A percentile compares a stretch with the other conserved stretches of the same genome.
Conservation (phyloP, 2,113 vertebrate genomes). For the Myxocyprinus asiaticus region DNA sequence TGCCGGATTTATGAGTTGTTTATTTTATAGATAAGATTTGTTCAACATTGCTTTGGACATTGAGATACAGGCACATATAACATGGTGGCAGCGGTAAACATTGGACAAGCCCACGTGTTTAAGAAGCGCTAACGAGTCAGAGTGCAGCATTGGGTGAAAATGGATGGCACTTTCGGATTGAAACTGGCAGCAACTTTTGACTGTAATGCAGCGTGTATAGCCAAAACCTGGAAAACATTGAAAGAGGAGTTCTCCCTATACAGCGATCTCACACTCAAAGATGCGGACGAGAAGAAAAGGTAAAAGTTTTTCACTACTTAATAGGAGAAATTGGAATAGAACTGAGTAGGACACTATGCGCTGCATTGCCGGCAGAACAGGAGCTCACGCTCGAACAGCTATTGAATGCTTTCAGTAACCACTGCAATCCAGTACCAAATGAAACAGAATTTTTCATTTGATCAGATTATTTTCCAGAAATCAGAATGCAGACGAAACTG, state of each 20-base stretch:
- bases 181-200: slow-evolving; percentile 1
- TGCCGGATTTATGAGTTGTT: too few species aligned
- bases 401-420: neutral
- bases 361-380: neutral
- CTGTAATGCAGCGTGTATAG: neutral
- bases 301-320: slow-evolving; percentile 34
- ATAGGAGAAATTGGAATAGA: slow-evolving; percentile 18
- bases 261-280: neutral
- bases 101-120: too few species aligned
- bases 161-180: neutral
- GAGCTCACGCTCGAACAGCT: neutral
- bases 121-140: neutral
- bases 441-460: too few species aligned
- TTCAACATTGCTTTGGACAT: too few species aligned
- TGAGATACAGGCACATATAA: neutral
- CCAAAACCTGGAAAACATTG: slow-evolving; percentile 19
- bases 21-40: too few species aligned
- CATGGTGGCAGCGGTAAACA: slow-evolving; percentile 25
- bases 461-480: too few species aligned
- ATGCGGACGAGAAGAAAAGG: neutral
- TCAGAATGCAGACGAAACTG: too few species aligned
- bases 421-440: slow-evolving; percentile 24
- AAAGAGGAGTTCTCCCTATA: slow-evolving; percentile 27
- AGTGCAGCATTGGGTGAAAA: neutral
- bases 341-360: slow-evolving; percentile 8